Conservation (phyloP, 2,113 vertebrate species). For the Microcebus tavaratra region DNA sequence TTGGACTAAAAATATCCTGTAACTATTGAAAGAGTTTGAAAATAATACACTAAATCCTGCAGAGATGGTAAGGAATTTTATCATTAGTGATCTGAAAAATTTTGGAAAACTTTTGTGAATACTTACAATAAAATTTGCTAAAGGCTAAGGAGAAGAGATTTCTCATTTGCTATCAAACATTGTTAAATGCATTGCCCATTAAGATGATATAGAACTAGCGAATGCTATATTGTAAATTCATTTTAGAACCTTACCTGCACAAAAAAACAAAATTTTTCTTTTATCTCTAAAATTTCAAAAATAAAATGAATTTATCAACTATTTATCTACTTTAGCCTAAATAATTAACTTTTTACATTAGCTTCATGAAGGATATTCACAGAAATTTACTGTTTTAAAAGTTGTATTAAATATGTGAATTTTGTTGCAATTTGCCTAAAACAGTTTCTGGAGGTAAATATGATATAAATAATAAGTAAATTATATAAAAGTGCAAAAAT, state of each 20-base stretch:
- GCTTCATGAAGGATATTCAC: neutral
- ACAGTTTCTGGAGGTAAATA: neutral
- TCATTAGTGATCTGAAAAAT: neutral
- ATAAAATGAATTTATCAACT: neutral
- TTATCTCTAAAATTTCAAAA: neutral
- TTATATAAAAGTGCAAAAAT: neutral
- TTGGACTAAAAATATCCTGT: neutral
- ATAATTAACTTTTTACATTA: neutral
- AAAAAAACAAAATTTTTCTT: neutral
- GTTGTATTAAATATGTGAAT: neutral
- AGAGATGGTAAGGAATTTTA: neutral
- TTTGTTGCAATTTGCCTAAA: neutral
- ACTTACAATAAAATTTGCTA: neutral
- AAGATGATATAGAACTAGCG: neutral
- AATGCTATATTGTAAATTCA: neutral
- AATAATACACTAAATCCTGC: neutral
- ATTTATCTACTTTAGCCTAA: neutral
- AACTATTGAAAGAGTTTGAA: conserved; percentile 1
- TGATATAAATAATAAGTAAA: neutral
- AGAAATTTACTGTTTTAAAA: neutral
- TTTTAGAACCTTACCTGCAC: neutral
- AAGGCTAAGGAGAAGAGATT: neutral
- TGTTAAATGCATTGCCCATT: neutral
- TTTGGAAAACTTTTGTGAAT: neutral
- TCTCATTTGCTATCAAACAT: neutral